phyloP scores from a whole-genome alignment of 2,888 invertebrate species.

The Leistus spinibarbis region DNA sequence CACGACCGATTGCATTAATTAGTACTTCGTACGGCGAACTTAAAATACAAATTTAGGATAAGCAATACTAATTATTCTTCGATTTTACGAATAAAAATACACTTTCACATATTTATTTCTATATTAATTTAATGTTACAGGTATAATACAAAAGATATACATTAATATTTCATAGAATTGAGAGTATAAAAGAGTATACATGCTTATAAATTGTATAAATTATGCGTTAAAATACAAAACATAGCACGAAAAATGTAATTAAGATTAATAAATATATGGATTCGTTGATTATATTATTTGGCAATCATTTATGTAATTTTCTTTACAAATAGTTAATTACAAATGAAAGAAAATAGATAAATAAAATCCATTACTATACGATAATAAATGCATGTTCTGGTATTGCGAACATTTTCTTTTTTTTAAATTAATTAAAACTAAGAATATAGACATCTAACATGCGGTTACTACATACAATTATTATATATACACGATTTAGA shows the following conservation, averaged over 20 bases:
- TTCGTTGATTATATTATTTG: not conserved
- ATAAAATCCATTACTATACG: no score
- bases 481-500: conserved; percentile 36
- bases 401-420: conserved; percentile 40
- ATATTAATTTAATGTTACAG: conserved; percentile 35
- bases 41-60: no score
- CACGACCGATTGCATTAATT: no score
- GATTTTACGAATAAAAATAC: no score
- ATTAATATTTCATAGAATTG: conserved; percentile 28
- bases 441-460: conserved; percentile 34
- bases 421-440: conserved; percentile 5
- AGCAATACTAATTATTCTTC: no score
- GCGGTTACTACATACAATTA: conserved; percentile 29
- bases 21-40: no score
- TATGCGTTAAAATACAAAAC: not conserved
- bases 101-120: conserved; percentile 36
- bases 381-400: conserved; percentile 50
- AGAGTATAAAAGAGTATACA: conserved; percentile 8
- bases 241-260: not conserved
- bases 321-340: not conserved
- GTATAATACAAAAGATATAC: conserved; percentile 40
- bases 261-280: not conserved
- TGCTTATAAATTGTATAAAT: conserved; percentile 6
- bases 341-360: no score
- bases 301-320: not conserved